phyloP scores from a whole-genome alignment of 2,113 vertebrate species.

The Meriones unguiculatus region DNA sequence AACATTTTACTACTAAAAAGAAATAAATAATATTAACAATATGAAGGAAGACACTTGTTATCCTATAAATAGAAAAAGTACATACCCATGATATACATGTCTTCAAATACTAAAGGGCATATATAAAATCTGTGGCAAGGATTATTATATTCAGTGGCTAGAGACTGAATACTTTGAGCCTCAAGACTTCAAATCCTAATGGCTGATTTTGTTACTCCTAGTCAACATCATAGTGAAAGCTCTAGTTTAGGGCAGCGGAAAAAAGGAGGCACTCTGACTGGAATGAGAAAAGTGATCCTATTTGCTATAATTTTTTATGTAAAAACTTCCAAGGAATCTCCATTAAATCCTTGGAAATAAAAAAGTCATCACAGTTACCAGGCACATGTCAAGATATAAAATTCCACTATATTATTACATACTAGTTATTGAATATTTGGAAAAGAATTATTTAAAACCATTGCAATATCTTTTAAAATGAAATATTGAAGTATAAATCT shows the following conservation, averaged over 20 bases:
- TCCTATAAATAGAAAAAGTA: constrained; percentile 14
- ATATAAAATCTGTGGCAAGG: not conserved
- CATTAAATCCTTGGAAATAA: not conserved
- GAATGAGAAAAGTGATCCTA: not conserved
- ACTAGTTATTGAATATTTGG: not conserved
- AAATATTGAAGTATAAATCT: not conserved
- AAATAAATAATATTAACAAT: not conserved
- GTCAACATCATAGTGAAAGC: not conserved
- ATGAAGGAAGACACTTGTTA: not conserved
- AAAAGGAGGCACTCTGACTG: not conserved
- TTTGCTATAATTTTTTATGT: not conserved
- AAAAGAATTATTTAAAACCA: not conserved
- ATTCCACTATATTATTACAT: not conserved
- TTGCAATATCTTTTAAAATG: not conserved
- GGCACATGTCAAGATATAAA: constrained; percentile 3
- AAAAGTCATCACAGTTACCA: constrained; percentile 1
- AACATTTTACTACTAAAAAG: not conserved
- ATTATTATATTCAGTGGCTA: not conserved
- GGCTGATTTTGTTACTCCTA: not conserved
- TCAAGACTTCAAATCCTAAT: constrained; percentile 7
- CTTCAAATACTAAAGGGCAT: not conserved
- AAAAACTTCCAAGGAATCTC: not conserved
- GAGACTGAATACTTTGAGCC: not conserved
- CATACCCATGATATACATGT: not conserved
- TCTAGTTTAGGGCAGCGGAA: not conserved